Evolutionary conservation across 2,797 vertebrate species (phyloP), one percentile per base, ranked within the genome.

Genomic region (Argya squamiceps): DNA sequence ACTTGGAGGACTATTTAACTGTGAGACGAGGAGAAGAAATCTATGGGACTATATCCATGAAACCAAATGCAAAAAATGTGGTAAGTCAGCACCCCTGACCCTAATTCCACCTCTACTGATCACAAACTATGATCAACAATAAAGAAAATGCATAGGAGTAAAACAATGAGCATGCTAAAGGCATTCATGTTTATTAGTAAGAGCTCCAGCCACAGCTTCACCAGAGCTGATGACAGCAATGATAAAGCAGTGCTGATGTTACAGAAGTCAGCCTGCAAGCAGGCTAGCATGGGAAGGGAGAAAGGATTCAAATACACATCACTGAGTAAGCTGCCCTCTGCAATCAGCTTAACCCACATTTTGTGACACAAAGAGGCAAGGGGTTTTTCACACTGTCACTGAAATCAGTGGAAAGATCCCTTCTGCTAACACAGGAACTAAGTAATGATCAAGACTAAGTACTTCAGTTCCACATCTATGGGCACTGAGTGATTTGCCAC

Each of bases 1-100:
- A 99, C 97, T 96, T 99, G 96, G 99, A 99, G 97, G 99, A 99
- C 80, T 99, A 99, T 94, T 97, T 99, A 97, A 99, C 99, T 8
- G 99, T 99, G 79, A 98, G 99, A 90, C 98, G 99, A 93, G 99
- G 99, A 86, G 99, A 99, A 89, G 99, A 99, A 97, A 99, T 99
- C 41, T 98, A 97, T 12, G 99, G 99, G 77, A 99, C 98, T 81
- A 98, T 99, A 92, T 98, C 98, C 79, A 99, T 99, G 99, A 99
- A 99, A 96, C 99, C 99, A 96, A 99, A 99, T 89, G 99, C 98
- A 97, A 99, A 99, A 97, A 99, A 99, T 58, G 98, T 98, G 95
- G 99, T 99, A 97, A 99, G 99, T 98, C 26, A 50, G 26, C 49
- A 71, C 68, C 59, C 47, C 30, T 71, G 56, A 39, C 77, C 52